Evolutionary conservation across 2,888 invertebrate species (phyloP).

Genomic region (Blera fallax): DNA sequence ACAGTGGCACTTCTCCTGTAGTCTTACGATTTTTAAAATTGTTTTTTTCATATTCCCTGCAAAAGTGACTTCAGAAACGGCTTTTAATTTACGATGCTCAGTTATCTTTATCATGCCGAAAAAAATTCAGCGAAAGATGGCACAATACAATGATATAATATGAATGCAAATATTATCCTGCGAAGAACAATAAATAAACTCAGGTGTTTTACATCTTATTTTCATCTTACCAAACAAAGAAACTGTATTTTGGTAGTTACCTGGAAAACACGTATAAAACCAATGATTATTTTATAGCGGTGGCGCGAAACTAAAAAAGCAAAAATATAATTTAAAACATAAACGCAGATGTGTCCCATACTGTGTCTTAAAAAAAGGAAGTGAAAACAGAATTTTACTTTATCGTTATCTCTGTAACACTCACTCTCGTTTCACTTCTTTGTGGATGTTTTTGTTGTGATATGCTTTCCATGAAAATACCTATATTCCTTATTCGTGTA

Average conservation of each 20-base stretch:
- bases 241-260: background rate
- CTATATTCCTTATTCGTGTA: background rate
- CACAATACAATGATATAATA: background rate
- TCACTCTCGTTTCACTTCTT: background rate
- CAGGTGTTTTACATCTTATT: background rate
- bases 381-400: background rate
- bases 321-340: slow-evolving; percentile 14
- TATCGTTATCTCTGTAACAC: slow-evolving; percentile 3
- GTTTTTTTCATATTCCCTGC: too few relatives aligned
- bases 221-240: background rate
- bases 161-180: background rate
- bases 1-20: too few relatives aligned
- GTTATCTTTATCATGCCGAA: too few relatives aligned
- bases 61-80: too few relatives aligned
- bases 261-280: background rate
- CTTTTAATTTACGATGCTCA: too few relatives aligned
- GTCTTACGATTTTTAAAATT: too few relatives aligned
- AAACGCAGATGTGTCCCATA: slow-evolving; percentile 9
- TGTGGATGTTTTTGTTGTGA: background rate
- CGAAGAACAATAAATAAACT: background rate
- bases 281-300: background rate
- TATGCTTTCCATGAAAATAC: slow-evolving; percentile 14
- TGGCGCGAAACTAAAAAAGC: background rate
- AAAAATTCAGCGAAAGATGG: too few relatives aligned
- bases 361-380: background rate